Base-by-base conservation (phyloP, 2,888 invertebrate genomes). In the Stenolophus ochropezus region DNA sequence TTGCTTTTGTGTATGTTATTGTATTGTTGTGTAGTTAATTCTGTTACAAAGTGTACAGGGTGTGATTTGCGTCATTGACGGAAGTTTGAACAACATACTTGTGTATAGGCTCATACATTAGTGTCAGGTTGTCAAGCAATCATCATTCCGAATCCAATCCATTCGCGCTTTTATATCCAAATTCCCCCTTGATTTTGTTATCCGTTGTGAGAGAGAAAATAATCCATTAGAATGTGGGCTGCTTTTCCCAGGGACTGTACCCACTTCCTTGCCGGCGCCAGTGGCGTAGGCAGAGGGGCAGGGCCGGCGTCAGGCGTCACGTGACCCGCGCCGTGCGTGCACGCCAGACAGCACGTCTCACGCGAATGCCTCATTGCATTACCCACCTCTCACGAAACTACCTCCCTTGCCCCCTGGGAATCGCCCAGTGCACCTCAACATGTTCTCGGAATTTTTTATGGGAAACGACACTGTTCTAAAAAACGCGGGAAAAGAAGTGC, bases 351-450 rank as follows among this genome's bases (percentile, higher is more conserved):
- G 75, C 81, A 81, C 75, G 81, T 81, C 81, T 81, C 81, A 81
- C 81, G 81, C 81, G 65, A 81, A 81, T 75, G 75, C 81, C 81
- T 81, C 81, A 81, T 81, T 81, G 81, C 81, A 81, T 81, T 81
- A 81, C 61, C 81, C 81, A 58, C 75, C 81, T 65, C 20, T 18
- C 49, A 49, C 71, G 71, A 20, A 71, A 21, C 49, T 3, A 23
- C 14, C 49, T 23, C 8, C 42, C 51, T 42, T 6, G 47, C 21
- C 23, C 61, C 56, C 49, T 18, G 23, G 61, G 18, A 42, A n/a
- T n/a, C n/a, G 21, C 16, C 2, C 74, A 42, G 58, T 14, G 75
- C n/a, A 20, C 14, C 73, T 80, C 73, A 74, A 81, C 74, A 53
- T 61, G 27, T 69, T 16, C 11, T 11, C 33, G n/a, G n/a, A n/a